phyloP scores from a whole-genome alignment of 1,140 invertebrate species.

The Aphaenogaster ashmeadi region DNA sequence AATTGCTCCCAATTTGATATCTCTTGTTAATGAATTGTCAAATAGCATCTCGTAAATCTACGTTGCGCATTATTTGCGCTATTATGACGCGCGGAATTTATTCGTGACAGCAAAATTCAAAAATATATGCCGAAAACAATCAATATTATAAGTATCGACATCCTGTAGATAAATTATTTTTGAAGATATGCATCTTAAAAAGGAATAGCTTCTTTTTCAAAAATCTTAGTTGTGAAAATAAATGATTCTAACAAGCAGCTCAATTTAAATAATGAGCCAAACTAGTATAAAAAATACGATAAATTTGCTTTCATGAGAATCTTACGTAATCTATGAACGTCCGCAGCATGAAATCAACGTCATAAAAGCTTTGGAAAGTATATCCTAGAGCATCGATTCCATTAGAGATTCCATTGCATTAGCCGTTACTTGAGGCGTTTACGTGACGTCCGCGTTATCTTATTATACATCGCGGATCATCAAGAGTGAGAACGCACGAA shows the following conservation, averaged over 20 bases:
- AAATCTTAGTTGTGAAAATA: background rate
- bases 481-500: background rate
- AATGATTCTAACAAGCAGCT: background rate
- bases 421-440: slow-evolving; percentile 72
- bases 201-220: background rate
- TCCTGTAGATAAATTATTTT: background rate
- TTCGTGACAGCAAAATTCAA: background rate
- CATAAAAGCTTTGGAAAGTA: slow-evolving; percentile 14
- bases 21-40: slow-evolving; percentile 16
- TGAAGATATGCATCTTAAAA: background rate
- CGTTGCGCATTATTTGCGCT: slow-evolving; percentile 58
- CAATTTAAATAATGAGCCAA: background rate
- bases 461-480: slow-evolving; percentile 42
- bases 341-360: slow-evolving; percentile 23
- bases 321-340: background rate
- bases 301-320: background rate
- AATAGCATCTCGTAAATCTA: slow-evolving; percentile 59
- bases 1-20: slow-evolving; percentile 74
- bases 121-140: background rate
- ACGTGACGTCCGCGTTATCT: slow-evolving; percentile 73
- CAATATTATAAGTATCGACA: background rate
- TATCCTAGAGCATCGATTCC: slow-evolving; percentile 36
- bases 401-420: slow-evolving; percentile 63
- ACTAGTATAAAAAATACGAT: background rate
- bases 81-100: slow-evolving; percentile 64